Percentiles rank a stretch among this genome's conserved stretches.
Conservation (phyloP, 2,113 vertebrate species). For the Astur gentilis region DNA sequence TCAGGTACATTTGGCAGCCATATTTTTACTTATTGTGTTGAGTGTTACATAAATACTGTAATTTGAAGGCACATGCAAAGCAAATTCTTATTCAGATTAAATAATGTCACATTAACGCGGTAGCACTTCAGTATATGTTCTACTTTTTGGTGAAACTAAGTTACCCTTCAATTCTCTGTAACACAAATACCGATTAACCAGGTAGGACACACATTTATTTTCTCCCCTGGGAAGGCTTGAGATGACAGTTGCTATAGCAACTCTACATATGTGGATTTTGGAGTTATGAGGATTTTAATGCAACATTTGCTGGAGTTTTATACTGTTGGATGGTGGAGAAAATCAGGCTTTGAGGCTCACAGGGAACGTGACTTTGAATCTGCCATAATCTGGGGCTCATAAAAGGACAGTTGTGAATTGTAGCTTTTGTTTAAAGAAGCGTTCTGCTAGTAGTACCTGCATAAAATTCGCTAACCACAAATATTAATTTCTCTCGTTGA, state of each 20-base stretch:
- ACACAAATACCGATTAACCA: slow-evolving; percentile 50
- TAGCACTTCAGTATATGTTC: neutral
- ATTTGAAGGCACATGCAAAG: neutral
- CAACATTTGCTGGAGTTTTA: neutral
- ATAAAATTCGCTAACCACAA: neutral
- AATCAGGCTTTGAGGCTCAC: neutral
- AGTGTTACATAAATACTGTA: slow-evolving; percentile 25
- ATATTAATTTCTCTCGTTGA: neutral
- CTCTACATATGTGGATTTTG: neutral
- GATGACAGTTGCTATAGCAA: slow-evolving; percentile 61
- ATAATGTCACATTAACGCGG: slow-evolving; percentile 27
- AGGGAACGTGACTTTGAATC: neutral
- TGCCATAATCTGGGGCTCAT: neutral
- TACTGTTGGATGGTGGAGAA: neutral
- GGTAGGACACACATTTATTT: slow-evolving; percentile 40
- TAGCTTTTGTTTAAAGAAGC: neutral
- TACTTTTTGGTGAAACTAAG: neutral
- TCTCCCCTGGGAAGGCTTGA: slow-evolving; percentile 41
- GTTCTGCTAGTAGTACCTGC: neutral
- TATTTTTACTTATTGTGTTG: neutral
- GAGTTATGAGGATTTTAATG: slow-evolving; percentile 13
- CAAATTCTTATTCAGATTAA: slow-evolving; percentile 19
- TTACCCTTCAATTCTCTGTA: slow-evolving; percentile 33
- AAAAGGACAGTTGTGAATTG: neutral
- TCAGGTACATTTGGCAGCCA: neutral